Base-by-base conservation (phyloP, 2,888 invertebrate genomes). In the Lasioglossum lativentre region DNA sequence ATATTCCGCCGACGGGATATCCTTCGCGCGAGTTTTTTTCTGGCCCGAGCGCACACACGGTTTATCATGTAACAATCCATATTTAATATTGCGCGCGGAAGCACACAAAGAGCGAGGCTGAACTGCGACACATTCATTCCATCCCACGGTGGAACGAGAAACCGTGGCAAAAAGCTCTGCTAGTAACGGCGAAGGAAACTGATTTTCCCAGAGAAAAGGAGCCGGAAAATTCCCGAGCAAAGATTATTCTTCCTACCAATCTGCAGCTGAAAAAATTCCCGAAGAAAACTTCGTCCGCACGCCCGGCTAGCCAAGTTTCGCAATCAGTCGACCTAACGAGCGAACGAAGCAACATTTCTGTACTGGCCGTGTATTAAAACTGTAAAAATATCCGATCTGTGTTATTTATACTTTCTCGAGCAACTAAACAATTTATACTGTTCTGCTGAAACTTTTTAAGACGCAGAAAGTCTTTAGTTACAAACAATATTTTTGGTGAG, bases 291-390 rank as follows among this genome's bases (percentile, higher is more conserved):
- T 30, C 19, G 38, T 23, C 2, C 47, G 52, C 8, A 40, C 12
- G 38, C 27, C 12, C 30, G 38, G 27, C 27, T 52, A 27, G 52
- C 52, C 40, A 77, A 77, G 47, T 56, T 70, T 70, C n/a, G 12
- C 68, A 70, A 70, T 77, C 68, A 40, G 68, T 70, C 70, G 38
- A 52, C 68, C 4, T 68, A 76, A 68, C 45, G n/a, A 76, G 12
- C 63, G 16, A 63, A 8, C 8, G 3, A 63, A 8, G 63, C 63
- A 63, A 63, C 63, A 30, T 56, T n/a, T 56, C n/a, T n/a, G 56
- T 4, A 3, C 10, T 1, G 12, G n/a, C n/a, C 4, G 56, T 4
- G 1, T 56, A 56, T n/a, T n/a, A 56, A n/a, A n/a, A 56, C 56
- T 56, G 56, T n/a, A 56, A 56, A 56, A 56, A n/a, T 56, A n/a